A percentile compares a stretch with the other conserved stretches of the same genome.
phyloP scores from a whole-genome alignment of 2,113 vertebrate species.

The Platycercus adscitus region DNA sequence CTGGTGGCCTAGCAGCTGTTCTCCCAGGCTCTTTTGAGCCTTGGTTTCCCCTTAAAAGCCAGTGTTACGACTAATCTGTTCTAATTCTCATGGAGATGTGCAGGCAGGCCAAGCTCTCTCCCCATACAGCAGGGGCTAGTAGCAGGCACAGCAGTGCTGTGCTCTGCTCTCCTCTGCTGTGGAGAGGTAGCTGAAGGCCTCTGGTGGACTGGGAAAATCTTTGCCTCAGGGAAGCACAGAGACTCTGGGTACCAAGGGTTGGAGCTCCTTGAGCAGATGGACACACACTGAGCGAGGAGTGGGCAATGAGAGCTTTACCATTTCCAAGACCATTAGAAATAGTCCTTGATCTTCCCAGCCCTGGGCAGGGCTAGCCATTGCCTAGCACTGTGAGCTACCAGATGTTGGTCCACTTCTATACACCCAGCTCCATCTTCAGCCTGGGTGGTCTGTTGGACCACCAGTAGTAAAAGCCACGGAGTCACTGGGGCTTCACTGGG shows the following conservation, averaged over 20 bases:
- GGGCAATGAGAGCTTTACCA: not conserved
- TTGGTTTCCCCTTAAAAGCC: not conserved
- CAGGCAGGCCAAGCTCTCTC: not conserved
- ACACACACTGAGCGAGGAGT: accelerated
- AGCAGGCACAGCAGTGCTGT: not conserved
- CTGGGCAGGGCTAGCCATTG: not conserved
- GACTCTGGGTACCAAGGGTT: not conserved
- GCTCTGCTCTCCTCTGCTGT: not conserved
- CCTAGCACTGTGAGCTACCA: not conserved
- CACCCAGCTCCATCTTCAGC: not conserved
- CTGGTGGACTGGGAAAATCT: not conserved
- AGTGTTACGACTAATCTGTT: not conserved
- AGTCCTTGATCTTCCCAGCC: not conserved
- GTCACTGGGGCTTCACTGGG: not conserved
- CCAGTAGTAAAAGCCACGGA: not conserved
- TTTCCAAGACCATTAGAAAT: not conserved
- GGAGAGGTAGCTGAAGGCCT: not conserved
- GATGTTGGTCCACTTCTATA: not conserved
- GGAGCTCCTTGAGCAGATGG: not conserved
- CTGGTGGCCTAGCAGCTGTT: not conserved
- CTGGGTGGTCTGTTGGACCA: not conserved
- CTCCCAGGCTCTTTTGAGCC: not conserved
- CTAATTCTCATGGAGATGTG: not conserved
- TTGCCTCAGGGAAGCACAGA: not conserved
- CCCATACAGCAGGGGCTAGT: not conserved